These are phyloP conservation scores for Megalops cyprinoides DNA, from an alignment of 2,797 vertebrate species.

Conservation along the genomic window DNA sequence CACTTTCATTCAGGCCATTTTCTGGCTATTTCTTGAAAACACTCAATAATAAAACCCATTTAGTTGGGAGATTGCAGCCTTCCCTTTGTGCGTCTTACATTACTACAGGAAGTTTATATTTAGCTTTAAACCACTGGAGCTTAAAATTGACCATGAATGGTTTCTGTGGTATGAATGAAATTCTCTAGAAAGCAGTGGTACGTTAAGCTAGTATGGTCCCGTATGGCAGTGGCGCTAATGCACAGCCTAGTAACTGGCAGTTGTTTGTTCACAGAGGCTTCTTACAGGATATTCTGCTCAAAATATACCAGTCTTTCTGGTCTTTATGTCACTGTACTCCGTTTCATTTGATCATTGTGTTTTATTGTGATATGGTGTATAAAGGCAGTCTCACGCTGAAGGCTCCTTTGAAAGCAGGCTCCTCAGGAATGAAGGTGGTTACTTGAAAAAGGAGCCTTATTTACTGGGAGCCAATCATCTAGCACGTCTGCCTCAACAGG, in stretches of 20 bases:
- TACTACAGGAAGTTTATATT: constrained; percentile 65
- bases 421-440: background rate
- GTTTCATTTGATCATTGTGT: background rate
- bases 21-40: constrained; percentile 54
- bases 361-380: constrained; percentile 2
- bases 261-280: background rate
- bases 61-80: constrained; percentile 56
- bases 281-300: background rate
- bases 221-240: background rate
- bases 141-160: constrained; percentile 71
- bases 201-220: background rate
- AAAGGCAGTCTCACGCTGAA: background rate
- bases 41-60: constrained; percentile 59
- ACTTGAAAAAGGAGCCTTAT: constrained; percentile 19
- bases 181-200: constrained; percentile 9
- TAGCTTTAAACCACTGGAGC: constrained; percentile 62
- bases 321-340: background rate
- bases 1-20: constrained; percentile 49
- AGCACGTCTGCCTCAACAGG: constrained; percentile 49
- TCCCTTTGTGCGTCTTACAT: constrained; percentile 65
- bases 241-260: background rate
- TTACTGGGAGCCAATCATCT: constrained; percentile 39
- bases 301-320: background rate
- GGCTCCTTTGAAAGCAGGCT: background rate
- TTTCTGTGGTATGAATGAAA: constrained; percentile 11